A percentile compares a stretch with the other conserved stretches of the same genome.
These are phyloP conservation scores for Pollicipes pollicipes DNA, from an alignment of 1,140 invertebrate genomes.

Conservation along the genomic window DNA sequence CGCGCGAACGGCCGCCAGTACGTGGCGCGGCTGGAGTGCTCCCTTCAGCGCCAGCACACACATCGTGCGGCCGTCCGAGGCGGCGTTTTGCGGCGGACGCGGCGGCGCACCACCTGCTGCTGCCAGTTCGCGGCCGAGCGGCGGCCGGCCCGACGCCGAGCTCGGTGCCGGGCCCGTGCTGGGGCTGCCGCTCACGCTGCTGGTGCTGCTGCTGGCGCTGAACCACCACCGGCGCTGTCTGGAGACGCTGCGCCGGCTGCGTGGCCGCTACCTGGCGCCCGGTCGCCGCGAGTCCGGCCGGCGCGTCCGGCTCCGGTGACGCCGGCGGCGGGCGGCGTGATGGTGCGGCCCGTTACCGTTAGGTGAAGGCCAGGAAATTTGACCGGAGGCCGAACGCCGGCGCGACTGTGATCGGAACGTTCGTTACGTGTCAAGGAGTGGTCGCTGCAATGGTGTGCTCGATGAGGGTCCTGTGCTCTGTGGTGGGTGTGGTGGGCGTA, in stretches of 20 bases:
- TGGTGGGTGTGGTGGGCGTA: no score
- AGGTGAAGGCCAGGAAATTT: not conserved
- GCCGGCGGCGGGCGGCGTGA: not conserved
- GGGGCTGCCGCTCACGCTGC: conserved; percentile 29
- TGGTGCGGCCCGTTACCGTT: not conserved
- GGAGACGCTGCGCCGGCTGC: not conserved
- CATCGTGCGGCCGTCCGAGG: conserved; percentile 29
- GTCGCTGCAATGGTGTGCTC: no score
- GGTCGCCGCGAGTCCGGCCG: not conserved
- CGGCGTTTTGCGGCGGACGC: conserved; percentile 49
- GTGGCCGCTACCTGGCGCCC: not conserved
- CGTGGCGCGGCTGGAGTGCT: conserved; percentile 48
- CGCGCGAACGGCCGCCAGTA: conserved; percentile 48
- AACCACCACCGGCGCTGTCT: not conserved
- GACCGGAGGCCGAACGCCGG: not conserved
- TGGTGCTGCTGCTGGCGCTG: not conserved
- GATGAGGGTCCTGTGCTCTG: no score
- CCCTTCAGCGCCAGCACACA: conserved; percentile 34
- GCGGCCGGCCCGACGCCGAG: conserved; percentile 56
- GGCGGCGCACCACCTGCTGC: conserved; percentile 45
- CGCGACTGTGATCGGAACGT: no score
- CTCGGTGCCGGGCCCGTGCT: conserved; percentile 61
- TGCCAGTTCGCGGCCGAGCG: conserved; percentile 47
- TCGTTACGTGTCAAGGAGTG: no score
- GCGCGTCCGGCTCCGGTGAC: no score